phyloP scores from a whole-genome alignment of 2,797 vertebrate genomes.

The Lacerta bilineata region DNA sequence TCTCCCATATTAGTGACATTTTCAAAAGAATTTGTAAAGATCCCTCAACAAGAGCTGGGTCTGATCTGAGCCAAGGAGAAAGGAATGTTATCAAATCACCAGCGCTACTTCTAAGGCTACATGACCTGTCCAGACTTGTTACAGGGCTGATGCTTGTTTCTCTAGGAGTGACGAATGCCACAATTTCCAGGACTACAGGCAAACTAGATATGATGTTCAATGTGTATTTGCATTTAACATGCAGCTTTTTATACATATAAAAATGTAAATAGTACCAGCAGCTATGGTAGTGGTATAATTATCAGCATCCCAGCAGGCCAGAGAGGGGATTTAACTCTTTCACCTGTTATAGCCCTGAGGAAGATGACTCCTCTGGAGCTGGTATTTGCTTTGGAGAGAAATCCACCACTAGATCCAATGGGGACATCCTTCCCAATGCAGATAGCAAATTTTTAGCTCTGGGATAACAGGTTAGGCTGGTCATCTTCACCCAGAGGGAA shows the following conservation, averaged over 20 bases:
- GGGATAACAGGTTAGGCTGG: too few species aligned
- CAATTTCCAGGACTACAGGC: not conserved
- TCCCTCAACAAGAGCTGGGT: not conserved
- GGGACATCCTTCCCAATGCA: not conserved
- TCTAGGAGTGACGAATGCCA: not conserved
- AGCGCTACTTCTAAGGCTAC: not conserved
- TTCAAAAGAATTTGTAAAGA: conserved; percentile 42
- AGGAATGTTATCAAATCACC: conserved; percentile 22
- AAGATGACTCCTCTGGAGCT: too few species aligned
- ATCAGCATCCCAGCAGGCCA: not conserved
- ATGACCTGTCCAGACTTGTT: not conserved
- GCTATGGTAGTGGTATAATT: not conserved
- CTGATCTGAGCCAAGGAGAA: conserved; percentile 10
- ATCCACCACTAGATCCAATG: not conserved
- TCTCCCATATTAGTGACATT: conserved; percentile 37
- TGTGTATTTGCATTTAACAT: not conserved
- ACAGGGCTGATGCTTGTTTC: not conserved
- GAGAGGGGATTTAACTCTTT: not conserved
- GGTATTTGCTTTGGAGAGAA: not conserved
- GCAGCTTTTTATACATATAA: not conserved
- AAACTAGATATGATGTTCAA: not conserved
- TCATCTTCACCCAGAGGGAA: too few species aligned
- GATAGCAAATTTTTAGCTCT: too few species aligned
- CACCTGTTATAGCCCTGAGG: not conserved
- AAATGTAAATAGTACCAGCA: not conserved